Conservation (phyloP, 2,888 invertebrate genomes). For the Cyclophora punctaria region DNA sequence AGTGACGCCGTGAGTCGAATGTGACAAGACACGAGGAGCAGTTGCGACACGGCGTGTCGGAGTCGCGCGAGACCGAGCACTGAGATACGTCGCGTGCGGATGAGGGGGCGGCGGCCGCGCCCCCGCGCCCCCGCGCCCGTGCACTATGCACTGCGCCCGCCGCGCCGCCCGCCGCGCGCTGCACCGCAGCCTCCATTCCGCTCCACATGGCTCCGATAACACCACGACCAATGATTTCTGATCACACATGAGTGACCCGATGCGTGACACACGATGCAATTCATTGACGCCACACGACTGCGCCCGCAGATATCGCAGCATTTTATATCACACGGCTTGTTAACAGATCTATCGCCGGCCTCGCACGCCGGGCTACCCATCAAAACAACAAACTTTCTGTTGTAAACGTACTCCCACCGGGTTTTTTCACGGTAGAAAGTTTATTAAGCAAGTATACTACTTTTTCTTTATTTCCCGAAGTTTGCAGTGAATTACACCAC, state of each 20-base stretch:
- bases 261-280: conserved; percentile 34
- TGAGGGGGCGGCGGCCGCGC: conserved; percentile 48
- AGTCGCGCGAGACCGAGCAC: conserved; percentile 21
- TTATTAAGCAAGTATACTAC: too few species aligned
- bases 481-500: too few species aligned
- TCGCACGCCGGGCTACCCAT: conserved; percentile 3
- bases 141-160: conserved; percentile 52
- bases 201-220: conserved; percentile 60
- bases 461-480: too few species aligned
- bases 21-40: conserved; percentile 52
- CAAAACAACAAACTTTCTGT: conserved; percentile 7
- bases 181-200: conserved; percentile 64
- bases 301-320: conserved; percentile 39
- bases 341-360: conserved; percentile 26
- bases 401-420: too few species aligned
- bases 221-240: conserved; percentile 17
- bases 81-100: conserved; percentile 30
- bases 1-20: conserved; percentile 25
- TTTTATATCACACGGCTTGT: conserved; percentile 44
- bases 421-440: too few species aligned
- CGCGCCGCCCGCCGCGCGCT: conserved; percentile 60
- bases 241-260: conserved; percentile 33
- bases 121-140: conserved; percentile 34
- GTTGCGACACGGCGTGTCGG: conserved; percentile 36
- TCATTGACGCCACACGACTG: conserved; percentile 50